These are phyloP conservation scores for Trogon surrucura DNA, from an alignment of 2,113 vertebrate species.

Conservation along the genomic window DNA sequence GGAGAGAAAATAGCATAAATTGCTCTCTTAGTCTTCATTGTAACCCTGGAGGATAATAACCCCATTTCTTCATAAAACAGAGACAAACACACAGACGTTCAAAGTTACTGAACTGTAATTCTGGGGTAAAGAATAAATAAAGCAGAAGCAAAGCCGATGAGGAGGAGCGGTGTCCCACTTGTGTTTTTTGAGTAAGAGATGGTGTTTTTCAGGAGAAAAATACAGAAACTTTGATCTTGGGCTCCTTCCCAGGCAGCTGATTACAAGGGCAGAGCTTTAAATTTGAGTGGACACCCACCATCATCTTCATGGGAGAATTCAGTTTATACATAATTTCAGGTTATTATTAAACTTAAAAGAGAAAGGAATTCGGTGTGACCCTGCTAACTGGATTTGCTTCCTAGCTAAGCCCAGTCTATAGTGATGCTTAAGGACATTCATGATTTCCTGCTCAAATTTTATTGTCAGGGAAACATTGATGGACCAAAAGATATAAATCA, in stretches of 20 bases:
- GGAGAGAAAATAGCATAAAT: background rate
- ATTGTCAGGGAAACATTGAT: background rate
- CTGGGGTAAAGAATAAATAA: background rate
- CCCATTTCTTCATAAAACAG: background rate
- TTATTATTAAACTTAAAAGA: background rate
- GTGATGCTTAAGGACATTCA: background rate
- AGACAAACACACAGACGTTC: background rate
- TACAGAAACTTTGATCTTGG: background rate
- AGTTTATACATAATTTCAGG: background rate
- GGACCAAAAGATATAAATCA: background rate
- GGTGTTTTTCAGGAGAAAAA: background rate
- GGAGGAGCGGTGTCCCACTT: background rate
- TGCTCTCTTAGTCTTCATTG: background rate
- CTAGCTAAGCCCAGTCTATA: background rate
- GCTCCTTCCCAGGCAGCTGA: background rate
- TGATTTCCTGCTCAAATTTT: background rate
- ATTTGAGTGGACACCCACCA: background rate
- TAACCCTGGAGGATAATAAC: background rate
- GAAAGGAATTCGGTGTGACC: background rate
- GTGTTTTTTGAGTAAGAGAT: background rate
- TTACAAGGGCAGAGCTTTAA: background rate
- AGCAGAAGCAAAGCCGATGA: background rate
- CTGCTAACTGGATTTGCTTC: background rate
- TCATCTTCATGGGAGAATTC: background rate
- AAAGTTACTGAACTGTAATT: background rate